A percentile compares a stretch with the other conserved stretches of the same genome.
These are phyloP conservation scores for Cheumatopsyche charites DNA, from an alignment of 1,140 invertebrate genomes.

Conservation along the genomic window DNA sequence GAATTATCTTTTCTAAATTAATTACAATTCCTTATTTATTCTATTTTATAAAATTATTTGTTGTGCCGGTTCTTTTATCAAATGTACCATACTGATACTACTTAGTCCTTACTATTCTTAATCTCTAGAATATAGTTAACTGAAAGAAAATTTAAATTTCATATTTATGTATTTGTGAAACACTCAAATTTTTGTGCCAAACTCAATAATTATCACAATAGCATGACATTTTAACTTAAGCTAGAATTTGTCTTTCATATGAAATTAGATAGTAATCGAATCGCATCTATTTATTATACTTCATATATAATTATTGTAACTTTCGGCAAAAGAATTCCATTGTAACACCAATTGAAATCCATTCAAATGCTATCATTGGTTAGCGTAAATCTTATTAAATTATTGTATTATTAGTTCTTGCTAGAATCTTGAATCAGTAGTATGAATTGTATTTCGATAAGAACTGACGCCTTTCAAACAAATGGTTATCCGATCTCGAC, in stretches of 20 bases:
- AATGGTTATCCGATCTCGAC: not conserved
- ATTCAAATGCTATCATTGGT: constrained; percentile 6
- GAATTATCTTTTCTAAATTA: too few species aligned
- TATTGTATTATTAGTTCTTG: constrained; percentile 27
- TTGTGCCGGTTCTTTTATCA: too few species aligned
- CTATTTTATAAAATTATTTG: too few species aligned
- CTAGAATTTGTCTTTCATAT: not conserved
- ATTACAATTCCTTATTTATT: too few species aligned
- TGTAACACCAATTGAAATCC: constrained; percentile 20
- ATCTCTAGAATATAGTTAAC: too few species aligned
- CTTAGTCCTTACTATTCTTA: too few species aligned
- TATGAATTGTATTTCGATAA: constrained; percentile 13
- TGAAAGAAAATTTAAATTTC: not conserved
- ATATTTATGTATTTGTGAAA: constrained; percentile 11
- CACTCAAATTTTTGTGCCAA: constrained; percentile 21
- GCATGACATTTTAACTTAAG: constrained; percentile 5
- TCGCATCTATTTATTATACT: constrained; percentile 2
- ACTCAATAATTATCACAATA: not conserved
- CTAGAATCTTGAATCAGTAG: constrained; percentile 32
- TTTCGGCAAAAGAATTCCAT: constrained; percentile 31
- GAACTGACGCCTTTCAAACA: not conserved
- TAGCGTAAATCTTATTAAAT: constrained; percentile 30
- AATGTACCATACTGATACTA: too few species aligned
- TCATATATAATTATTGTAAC: not conserved
- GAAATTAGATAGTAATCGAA: not conserved